phyloP scores from a whole-genome alignment of 2,797 vertebrate species.

The Syndactyla subalaris region DNA sequence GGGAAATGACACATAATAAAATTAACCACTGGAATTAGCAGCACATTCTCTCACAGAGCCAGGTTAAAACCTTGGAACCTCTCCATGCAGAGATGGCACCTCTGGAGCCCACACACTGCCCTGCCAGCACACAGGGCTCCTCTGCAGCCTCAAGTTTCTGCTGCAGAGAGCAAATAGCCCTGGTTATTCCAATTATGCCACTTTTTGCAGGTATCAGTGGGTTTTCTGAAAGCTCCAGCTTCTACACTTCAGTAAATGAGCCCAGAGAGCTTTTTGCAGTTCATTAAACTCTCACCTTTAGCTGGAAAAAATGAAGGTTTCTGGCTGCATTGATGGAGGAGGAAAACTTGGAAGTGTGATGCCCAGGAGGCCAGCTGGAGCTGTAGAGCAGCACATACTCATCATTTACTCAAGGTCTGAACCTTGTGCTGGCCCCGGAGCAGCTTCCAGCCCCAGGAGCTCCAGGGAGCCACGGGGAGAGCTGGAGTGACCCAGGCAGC shows the following conservation, averaged over 20 bases:
- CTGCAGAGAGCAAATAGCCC: background rate
- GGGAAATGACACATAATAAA: conserved; percentile 38
- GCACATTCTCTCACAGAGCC: background rate
- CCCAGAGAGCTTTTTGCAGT: background rate
- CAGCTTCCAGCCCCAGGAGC: background rate
- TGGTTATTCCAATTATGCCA: background rate
- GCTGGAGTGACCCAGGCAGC: no score
- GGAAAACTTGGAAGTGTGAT: background rate
- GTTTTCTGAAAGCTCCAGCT: background rate
- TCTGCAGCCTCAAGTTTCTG: background rate
- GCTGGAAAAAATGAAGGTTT: background rate
- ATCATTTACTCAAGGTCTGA: background rate
- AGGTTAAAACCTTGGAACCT: background rate
- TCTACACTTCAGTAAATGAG: background rate
- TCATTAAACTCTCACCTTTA: background rate
- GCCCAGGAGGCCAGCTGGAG: background rate
- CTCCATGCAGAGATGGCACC: background rate
- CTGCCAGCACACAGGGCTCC: accelerated
- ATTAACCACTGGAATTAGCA: conserved; percentile 63
- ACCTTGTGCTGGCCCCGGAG: background rate
- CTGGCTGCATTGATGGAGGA: background rate
- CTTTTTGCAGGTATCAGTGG: background rate
- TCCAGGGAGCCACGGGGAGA: background rate
- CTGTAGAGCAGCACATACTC: background rate
- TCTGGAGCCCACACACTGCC: background rate